Base-by-base conservation (phyloP, 2,888 invertebrate species). In the Cryptus viduatorius region DNA sequence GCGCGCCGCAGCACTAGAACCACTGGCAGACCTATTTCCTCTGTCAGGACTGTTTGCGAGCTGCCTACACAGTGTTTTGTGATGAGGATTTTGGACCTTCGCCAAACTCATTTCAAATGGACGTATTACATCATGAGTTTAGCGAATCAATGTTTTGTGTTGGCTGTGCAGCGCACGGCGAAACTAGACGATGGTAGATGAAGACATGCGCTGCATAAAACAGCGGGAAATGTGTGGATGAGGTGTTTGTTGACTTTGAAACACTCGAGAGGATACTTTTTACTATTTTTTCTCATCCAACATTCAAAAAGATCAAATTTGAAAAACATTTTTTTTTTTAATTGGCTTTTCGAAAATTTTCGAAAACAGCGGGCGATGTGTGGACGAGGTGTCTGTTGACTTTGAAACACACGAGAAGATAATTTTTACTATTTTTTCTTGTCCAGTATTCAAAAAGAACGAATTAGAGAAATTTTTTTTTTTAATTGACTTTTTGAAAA, bases 51-150 rank as follows among this genome's bases (percentile, higher is more conserved):
- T 92, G 90, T 92, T 92, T 91, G 91, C 91, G 87, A 89, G 89
- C 88, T 88, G 89, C 89, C 90, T 90, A 90, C 90, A 89, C 89
- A 83, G 87, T 90, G 91, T 91, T 90, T 91, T 90, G 90, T 90
- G 90, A 91, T 88, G 91, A 89, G 89, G 89, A 92, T 90, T 89
- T 88, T 92, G 92, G 92, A 89, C 82, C 73, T 31, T 76, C 85
- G 90, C 92, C 92, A 92, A 92, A 89, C 92, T 92, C 92, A 91
- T 92, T 92, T 91, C 92, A 89, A 92, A 92, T 92, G 91, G 91
- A 91, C 91, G 91, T 91, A 91, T 92, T 92, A 91, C 91, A 92
- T 92, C 90, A 92, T 91, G 91, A 91, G 90, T 92, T 92, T 92
- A 92, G 91, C 90, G 90, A 92, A 92, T 92, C 92, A 91, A 92